phyloP scores from a whole-genome alignment of 2,888 invertebrate species.

The Fragum whitleyi region DNA sequence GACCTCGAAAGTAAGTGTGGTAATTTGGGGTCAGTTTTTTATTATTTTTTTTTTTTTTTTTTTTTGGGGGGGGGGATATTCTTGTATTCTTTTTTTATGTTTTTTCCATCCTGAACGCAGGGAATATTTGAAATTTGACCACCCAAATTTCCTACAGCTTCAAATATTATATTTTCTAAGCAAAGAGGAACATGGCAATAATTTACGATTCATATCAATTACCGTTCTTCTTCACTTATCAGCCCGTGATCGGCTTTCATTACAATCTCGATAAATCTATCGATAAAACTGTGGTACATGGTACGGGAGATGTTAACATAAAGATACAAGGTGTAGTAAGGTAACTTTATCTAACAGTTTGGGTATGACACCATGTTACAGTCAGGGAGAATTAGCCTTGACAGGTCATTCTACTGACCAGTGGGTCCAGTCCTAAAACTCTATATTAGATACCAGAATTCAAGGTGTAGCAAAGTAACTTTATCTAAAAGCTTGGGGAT shows the following conservation, averaged over 20 bases:
- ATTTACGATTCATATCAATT: not conserved
- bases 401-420: slow-evolving; percentile 36
- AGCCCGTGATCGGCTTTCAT: slow-evolving; percentile 23
- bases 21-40: too few species aligned
- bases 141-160: too few species aligned
- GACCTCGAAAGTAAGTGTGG: too few species aligned
- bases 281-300: slow-evolving; percentile 16
- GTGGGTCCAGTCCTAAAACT: too few species aligned
- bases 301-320: not conserved
- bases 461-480: slow-evolving; percentile 34
- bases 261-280: slow-evolving; percentile 18
- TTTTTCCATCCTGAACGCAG: too few species aligned
- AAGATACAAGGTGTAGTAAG: slow-evolving; percentile 15
- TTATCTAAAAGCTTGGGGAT: slow-evolving; percentile 41
- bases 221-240: slow-evolving; percentile 12
- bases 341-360: slow-evolving; percentile 52
- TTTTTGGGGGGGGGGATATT: too few species aligned
- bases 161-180: too few species aligned
- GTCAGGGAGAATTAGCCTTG: slow-evolving; percentile 41
- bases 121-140: too few species aligned
- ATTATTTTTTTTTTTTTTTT: too few species aligned
- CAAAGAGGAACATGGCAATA: not conserved
- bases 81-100: too few species aligned
- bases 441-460: too few species aligned
- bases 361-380: slow-evolving; percentile 35